Conservation (phyloP, 2,888 invertebrate genomes). For the Malthinus flaveolus region DNA sequence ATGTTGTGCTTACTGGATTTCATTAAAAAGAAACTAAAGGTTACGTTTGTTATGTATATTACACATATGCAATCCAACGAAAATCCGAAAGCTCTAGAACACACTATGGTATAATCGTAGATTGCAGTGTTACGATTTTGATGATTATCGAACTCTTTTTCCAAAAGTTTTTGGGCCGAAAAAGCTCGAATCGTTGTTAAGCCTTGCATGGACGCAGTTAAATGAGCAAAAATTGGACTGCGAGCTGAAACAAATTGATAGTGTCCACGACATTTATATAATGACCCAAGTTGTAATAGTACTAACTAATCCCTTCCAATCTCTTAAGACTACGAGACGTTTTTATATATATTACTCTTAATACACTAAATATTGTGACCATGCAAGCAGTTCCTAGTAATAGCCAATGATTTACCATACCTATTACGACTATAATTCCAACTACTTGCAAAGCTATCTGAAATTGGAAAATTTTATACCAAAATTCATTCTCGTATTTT, state of each 20-base stretch:
- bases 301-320: constrained; percentile 69
- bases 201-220: constrained; percentile 87
- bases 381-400: constrained; percentile 68
- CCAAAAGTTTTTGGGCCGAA: constrained; percentile 76
- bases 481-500: neutral
- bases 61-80: constrained; percentile 72
- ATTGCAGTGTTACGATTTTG: constrained; percentile 88
- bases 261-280: constrained; percentile 3
- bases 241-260: constrained; percentile 60
- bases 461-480: constrained; percentile 40
- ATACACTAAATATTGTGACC: constrained; percentile 64
- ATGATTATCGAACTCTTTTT: constrained; percentile 78
- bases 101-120: constrained; percentile 59
- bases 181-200: constrained; percentile 90
- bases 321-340: constrained; percentile 76
- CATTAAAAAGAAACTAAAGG: constrained; percentile 66
- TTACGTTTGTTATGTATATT: constrained; percentile 66
- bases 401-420: constrained; percentile 71
- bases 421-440: constrained; percentile 75
- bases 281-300: constrained; percentile 1
- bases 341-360: constrained; percentile 70
- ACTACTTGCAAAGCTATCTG: constrained; percentile 65
- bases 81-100: constrained; percentile 70
- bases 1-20: constrained; percentile 35
- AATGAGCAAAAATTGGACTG: constrained; percentile 74